Evolutionary conservation across 2,113 vertebrate genomes (phyloP), one percentile per base, ranked within the genome.

Genomic region (Indicator indicator): DNA sequence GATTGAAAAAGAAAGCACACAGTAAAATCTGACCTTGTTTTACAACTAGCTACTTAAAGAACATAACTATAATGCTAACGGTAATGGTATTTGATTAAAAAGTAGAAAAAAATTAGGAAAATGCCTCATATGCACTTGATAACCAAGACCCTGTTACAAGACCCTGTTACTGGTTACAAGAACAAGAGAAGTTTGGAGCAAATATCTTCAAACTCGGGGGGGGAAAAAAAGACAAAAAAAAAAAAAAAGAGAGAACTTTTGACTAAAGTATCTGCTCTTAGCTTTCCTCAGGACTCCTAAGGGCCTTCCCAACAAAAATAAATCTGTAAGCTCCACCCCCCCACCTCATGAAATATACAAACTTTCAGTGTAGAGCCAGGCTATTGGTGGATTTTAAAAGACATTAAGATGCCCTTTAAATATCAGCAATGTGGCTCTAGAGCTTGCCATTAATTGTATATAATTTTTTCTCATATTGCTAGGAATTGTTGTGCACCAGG

Each of bases 401-500:
- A 65, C 48, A 38, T 38, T 52, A 58, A 73, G 24, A 60, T 60
- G 4, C 64, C 36, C 44, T 88, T 80, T 86, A 64, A 54, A 15
- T 71, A 20, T 80, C 67, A 85, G 11, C 71, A 58, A 9, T 30
- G 2, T 26, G 10, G 15, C 24, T 85, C 23, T 76, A 42, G 52
- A n/a, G 14, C 58, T 81, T 75, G 30, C 14, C 46, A 28, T 81
- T 36, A 93, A 55, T 27, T 48, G 12, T 30, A 62, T 60, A 5
- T 3, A 7, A 3, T 26, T 33, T 76, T 77, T 30, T 65, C 28
- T 86, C 67, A 3, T 75, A 5, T 77, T 56, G 71, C 21, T 33
- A 99, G 99, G 99, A 12, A 99, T 99, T 50, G 97, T 99, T 42
- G 98, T 99, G 28, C 99, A 99, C 96, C 99, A 99, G 96, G 99